Conservation (phyloP, 2,113 vertebrate species). For the Rhagologus leucostigma region DNA sequence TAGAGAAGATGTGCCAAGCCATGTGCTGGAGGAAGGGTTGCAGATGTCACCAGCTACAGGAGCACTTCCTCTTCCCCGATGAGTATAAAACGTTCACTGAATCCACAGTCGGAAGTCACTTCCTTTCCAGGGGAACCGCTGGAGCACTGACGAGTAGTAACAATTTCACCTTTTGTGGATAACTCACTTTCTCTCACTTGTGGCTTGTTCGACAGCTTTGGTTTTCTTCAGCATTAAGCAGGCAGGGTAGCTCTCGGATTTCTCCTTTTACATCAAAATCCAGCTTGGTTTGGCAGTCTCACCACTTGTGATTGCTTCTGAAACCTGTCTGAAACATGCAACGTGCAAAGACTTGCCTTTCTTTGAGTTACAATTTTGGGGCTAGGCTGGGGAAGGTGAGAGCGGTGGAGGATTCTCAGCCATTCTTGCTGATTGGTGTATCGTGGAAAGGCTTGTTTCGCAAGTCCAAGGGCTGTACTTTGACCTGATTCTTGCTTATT, state of each 20-base stretch:
- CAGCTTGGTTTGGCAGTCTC: conserved; percentile 38
- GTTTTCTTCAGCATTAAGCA: background rate
- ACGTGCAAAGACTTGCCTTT: conserved; percentile 20
- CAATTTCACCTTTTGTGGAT: background rate
- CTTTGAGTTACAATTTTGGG: background rate
- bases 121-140: background rate
- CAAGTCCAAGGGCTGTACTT: conserved; percentile 33
- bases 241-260: background rate
- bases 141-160: background rate
- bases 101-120: background rate
- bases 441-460: conserved; percentile 16
- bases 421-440: background rate
- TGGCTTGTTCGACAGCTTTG: background rate
- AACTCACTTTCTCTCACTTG: background rate
- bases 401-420: conserved; percentile 20
- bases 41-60: background rate
- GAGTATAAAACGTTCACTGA: background rate
- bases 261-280: conserved; percentile 51
- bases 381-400: conserved; percentile 8
- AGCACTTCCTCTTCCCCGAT: conserved; percentile 12
- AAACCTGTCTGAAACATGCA: conserved; percentile 14
- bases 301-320: conserved; percentile 18
- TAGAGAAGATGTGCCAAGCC: background rate
- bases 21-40: background rate
- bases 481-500: conserved; percentile 34